Conservation (phyloP, 2,888 invertebrate species). For the Drosophila maculinotata region DNA sequence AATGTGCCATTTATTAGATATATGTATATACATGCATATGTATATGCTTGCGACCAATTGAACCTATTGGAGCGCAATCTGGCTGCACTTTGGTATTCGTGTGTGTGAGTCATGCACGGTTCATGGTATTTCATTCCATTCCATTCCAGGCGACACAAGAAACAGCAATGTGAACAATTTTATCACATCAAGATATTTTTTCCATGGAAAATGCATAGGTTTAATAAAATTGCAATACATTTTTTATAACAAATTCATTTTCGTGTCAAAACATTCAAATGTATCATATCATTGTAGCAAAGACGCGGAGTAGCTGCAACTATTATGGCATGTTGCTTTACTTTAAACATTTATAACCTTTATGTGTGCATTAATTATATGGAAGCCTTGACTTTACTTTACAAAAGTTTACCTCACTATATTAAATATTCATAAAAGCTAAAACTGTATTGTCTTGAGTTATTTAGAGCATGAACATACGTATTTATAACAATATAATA, state of each 20-base stretch:
- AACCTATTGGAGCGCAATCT: constrained; percentile 5
- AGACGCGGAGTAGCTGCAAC: too few relatives aligned
- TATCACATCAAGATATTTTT: background rate
- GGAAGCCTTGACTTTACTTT: too few relatives aligned
- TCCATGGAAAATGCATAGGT: too few relatives aligned
- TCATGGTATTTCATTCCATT: constrained; percentile 18
- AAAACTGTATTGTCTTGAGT: too few relatives aligned
- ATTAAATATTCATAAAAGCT: background rate
- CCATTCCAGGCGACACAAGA: background rate
- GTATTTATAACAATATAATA: too few relatives aligned
- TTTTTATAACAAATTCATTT: background rate
- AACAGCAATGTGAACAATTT: background rate
- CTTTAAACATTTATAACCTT: too few relatives aligned
- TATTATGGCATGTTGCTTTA: too few relatives aligned
- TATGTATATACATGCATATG: constrained; percentile 1
- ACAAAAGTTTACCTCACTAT: background rate
- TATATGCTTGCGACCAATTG: constrained; percentile 17
- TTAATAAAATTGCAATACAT: background rate
- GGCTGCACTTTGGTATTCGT: background rate
- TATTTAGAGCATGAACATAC: too few relatives aligned
- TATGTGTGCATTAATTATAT: too few relatives aligned
- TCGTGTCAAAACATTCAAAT: too few relatives aligned
- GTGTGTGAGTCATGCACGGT: background rate
- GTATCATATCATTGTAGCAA: too few relatives aligned
- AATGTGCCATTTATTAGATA: constrained; percentile 7